Conservation (phyloP, 2,797 vertebrate species). For the Cirrhinus molitorella region DNA sequence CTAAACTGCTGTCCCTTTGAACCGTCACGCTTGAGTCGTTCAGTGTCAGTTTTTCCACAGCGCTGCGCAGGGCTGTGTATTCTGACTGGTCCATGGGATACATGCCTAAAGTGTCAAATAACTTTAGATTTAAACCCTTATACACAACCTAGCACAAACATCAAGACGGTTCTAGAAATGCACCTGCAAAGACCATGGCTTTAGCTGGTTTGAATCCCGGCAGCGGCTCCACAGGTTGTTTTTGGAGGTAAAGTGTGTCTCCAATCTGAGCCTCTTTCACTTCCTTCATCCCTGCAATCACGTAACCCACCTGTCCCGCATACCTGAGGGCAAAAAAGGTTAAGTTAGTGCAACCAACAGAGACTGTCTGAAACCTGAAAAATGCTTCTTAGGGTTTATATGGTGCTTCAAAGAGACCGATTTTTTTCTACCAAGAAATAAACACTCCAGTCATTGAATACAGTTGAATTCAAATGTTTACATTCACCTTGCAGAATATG, state of each 20-base stretch:
- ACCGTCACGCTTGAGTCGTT: slow-evolving; percentile 96
- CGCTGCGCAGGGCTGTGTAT: slow-evolving; percentile 88
- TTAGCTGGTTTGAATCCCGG: slow-evolving; percentile 95
- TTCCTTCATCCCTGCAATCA: slow-evolving; percentile 96
- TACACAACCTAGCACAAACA: not conserved
- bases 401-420: not conserved
- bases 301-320: slow-evolving; percentile 96
- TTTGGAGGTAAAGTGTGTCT: slow-evolving; percentile 90
- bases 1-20: slow-evolving; percentile 92
- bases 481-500: too few species aligned
- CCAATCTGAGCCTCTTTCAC: slow-evolving; percentile 98
- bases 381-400: too few species aligned
- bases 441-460: too few species aligned
- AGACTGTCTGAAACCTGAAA: not conserved
- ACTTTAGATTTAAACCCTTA: not conserved
- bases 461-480: too few species aligned
- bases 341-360: not conserved
- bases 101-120: slow-evolving; percentile 81
- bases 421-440: not conserved
- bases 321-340: slow-evolving; percentile 76
- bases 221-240: slow-evolving; percentile 89
- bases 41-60: slow-evolving; percentile 92
- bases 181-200: slow-evolving; percentile 99
- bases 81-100: slow-evolving; percentile 96
- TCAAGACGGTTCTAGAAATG: slow-evolving; percentile 23